Evolutionary conservation across 2,113 vertebrate species (phyloP), one percentile per base, ranked within the genome.

Genomic region (Chaetura pelagica): DNA sequence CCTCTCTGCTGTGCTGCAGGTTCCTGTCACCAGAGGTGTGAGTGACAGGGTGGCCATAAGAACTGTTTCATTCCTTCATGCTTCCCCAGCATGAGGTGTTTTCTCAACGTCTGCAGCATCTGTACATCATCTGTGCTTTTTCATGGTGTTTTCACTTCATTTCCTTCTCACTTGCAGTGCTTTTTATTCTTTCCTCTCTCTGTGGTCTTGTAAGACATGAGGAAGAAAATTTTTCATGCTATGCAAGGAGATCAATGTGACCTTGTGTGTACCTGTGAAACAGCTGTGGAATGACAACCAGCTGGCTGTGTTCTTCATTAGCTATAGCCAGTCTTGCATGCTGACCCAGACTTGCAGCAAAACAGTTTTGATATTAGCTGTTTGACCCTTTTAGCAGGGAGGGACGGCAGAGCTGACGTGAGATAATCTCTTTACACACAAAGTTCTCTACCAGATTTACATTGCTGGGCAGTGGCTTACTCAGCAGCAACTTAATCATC

Each of bases 401-500:
- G 35, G 46, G 42, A 23, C 38, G 86, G 38, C 22, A 6, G 4
- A 55, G 55, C 76, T 89, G 64, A 49, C 0, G 0, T 27, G 81
- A 89, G 92, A 84, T 66, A 80, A 95, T 83, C 72, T 62, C 71
- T 87, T 78, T 72, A 68, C 12, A 4, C 58, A 35, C 57, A 62
- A 34, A 57, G 83, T 54, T 90, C 76, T 71, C 18, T 77, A 6
- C 22, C 72, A 87, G 63, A 46, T 32, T 18, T 49, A 20, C 4
- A 4, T 62, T 74, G 73, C 75, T 78, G 83, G 42, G 71, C 61
- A 79, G 71, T 42, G 76, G 22, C 55, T 96, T 83, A 88, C 75
- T 90, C 90, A 92, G 90, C 96, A 84, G 76, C 51, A 84, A 11
- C 38, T 63, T 90, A 81, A 92, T 85, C 35, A 4, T 24, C 63